Conservation (phyloP, 2,797 vertebrate species). For the Acipenser ruthenus region DNA sequence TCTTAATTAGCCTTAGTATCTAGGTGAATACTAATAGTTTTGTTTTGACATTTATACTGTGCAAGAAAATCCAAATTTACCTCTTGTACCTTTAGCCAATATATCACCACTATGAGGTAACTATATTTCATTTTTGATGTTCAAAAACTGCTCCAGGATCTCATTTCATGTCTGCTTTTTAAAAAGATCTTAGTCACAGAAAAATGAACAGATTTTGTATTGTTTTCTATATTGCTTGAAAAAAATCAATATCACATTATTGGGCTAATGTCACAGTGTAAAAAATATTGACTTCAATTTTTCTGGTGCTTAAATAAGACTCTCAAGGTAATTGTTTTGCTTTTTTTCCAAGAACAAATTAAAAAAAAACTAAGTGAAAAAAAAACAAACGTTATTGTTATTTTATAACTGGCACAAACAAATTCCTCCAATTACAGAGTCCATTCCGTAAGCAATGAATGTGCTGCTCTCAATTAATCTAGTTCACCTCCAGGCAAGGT, state of each 20-base stretch:
- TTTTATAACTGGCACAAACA: conserved; percentile 74
- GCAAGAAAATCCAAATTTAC: too few relatives aligned
- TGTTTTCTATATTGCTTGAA: conserved; percentile 23
- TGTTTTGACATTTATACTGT: too few relatives aligned
- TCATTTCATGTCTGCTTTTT: conserved; percentile 27
- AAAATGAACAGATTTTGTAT: conserved; percentile 27
- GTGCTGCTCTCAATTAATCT: conserved; percentile 72
- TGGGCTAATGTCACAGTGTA: conserved; percentile 35
- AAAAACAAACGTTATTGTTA: conserved; percentile 58
- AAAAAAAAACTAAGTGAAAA: conserved; percentile 44
- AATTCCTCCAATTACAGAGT: conserved; percentile 69
- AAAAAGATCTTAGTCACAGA: conserved; percentile 30
- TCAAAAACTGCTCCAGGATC: neutral
- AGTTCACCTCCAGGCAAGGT: conserved; percentile 69
- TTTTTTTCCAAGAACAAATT: conserved; percentile 37
- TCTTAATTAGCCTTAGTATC: too few relatives aligned
- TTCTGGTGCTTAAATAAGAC: conserved; percentile 30
- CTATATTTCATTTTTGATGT: neutral
- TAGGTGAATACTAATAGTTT: too few relatives aligned
- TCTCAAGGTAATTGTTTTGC: conserved; percentile 39
- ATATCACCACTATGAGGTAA: too few relatives aligned
- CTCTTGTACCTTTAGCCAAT: too few relatives aligned
- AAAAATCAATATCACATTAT: conserved; percentile 40
- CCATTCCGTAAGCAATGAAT: conserved; percentile 73
- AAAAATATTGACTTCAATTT: conserved; percentile 43